Evolutionary conservation across 2,888 invertebrate genomes (phyloP), one percentile per base, ranked within the genome.

Genomic region (Chymomyza caudatula): DNA sequence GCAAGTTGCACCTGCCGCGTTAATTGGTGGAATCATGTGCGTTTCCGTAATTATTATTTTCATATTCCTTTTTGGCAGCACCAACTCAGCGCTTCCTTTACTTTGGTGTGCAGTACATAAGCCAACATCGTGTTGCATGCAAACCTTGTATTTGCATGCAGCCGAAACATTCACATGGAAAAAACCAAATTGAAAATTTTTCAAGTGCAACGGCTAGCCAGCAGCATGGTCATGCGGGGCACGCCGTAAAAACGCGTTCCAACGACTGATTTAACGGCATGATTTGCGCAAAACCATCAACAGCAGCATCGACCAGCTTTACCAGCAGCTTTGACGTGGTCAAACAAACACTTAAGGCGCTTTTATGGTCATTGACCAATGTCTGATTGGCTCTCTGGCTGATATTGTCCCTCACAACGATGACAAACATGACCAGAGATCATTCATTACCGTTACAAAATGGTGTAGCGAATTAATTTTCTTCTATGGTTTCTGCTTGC

Each of bases 241-340:
- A 15, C 8, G 47, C 47, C 47, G 17, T n/a, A 47, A 19, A n/a
- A 15, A 47, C 13, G 76, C 69, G 80, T 73, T 81, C 69, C 78
- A 78, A 62, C 78, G 71, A 71, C 47, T 77, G 84, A 70, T 85
- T 80, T 84, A 84, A 78, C 84, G 81, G 78, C 78, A 78, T 80
- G 80, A 80, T 81, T 78, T 85, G 80, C 80, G 81, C 60, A 84
- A 80, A 71, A 77, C 61, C 56, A 42, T 55, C 19, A 37, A 55
- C 37, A 67, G 59, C 54, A 54, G n/a, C 15, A 4, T 3, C 13
- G 53, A 20, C 11, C n/a, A 15, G 17, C 47, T 47, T 17, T 3
- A 19, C 47, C 47, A 17, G 17, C 17, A 37, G 29, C 11, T 37
- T 47, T 19, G 47, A 47, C 47, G 47, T 15, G 47, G 15, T 19